Evolutionary conservation across 2,797 vertebrate species (phyloP).

Genomic region (Sciurus carolinensis): DNA sequence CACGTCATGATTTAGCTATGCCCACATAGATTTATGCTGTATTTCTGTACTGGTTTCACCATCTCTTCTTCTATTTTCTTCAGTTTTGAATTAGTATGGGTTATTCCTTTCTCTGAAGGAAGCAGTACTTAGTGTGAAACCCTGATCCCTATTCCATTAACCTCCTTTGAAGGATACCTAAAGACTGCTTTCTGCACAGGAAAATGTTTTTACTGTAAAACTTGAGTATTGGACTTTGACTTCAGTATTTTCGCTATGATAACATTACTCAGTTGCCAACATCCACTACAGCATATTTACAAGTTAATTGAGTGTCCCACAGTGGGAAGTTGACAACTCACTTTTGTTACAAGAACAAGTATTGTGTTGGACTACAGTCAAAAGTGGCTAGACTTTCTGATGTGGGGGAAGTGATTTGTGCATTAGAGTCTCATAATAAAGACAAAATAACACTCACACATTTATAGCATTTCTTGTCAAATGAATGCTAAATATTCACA

Average conservation of each 20-base stretch:
- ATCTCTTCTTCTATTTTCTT: background rate
- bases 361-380: background rate
- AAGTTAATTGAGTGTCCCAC: background rate
- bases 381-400: background rate
- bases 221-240: background rate
- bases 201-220: background rate
- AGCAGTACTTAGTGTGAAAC: background rate
- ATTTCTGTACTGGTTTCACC: background rate
- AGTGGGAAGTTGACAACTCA: background rate
- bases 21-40: background rate
- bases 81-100: background rate
- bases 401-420: background rate
- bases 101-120: background rate
- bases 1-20: background rate
- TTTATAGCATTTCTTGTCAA: background rate
- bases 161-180: background rate
- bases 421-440: background rate
- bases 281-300: background rate
- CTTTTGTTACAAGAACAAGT: background rate
- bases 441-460: background rate
- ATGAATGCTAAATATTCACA: background rate
- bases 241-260: background rate
- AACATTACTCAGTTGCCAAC: background rate
- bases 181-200: background rate
- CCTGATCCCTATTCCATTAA: background rate